Evolutionary conservation across 2,113 vertebrate genomes (phyloP).

Genomic region (Myxocyprinus asiaticus): DNA sequence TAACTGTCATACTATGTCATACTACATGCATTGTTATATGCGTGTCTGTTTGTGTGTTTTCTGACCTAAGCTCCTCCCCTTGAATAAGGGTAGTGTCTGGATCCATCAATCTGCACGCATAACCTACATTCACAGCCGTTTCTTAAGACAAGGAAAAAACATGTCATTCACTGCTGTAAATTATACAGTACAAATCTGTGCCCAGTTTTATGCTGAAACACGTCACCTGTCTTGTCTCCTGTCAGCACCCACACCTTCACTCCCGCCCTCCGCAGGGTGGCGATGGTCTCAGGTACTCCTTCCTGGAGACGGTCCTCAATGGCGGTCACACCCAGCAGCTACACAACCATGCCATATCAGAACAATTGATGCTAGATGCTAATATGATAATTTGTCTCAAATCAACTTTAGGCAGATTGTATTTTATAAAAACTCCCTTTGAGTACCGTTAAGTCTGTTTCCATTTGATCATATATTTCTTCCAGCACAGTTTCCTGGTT

Average conservation of each 20-base stretch:
- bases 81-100: constrained; percentile 82
- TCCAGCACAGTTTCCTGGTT: constrained; percentile 71
- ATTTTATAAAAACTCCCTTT: constrained; percentile 7
- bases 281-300: constrained; percentile 85
- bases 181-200: too few species aligned
- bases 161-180: not conserved
- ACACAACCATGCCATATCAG: constrained; percentile 28
- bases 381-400: not conserved
- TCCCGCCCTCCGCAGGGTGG: constrained; percentile 80
- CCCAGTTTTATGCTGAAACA: not conserved
- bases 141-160: constrained; percentile 71
- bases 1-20: not conserved
- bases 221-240: constrained; percentile 91
- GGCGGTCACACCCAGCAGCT: constrained; percentile 91
- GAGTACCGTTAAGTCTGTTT: constrained; percentile 82
- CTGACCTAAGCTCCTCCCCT: constrained; percentile 83
- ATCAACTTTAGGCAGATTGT: not conserved
- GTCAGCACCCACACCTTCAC: constrained; percentile 94
- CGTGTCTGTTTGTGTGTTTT: constrained; percentile 28
- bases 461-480: constrained; percentile 82
- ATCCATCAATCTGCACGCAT: constrained; percentile 84
- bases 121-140: constrained; percentile 89
- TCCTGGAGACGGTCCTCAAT: constrained; percentile 93
- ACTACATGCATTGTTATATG: not conserved
- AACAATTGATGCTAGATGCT: not conserved